These are phyloP conservation scores for Cantharis lateralis DNA, from an alignment of 2,888 invertebrate species.

Conservation along the genomic window DNA sequence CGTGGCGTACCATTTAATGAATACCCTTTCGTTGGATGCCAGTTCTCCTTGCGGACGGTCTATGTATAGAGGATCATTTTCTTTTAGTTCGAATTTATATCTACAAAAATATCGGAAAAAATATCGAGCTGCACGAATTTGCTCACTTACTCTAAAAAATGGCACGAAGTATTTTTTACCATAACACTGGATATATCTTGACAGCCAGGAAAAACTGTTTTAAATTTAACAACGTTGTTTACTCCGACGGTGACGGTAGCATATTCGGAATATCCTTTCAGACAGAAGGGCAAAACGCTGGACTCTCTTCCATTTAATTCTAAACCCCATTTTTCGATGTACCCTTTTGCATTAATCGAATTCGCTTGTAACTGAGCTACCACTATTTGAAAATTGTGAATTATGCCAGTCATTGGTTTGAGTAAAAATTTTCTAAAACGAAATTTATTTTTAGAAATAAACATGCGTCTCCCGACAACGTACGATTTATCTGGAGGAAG, in stretches of 20 bases:
- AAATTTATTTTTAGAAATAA: not conserved
- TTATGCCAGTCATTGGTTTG: conserved; percentile 56
- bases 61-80: conserved; percentile 16
- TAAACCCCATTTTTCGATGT: conserved; percentile 56
- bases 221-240: conserved; percentile 48
- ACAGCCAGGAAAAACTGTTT: conserved; percentile 50
- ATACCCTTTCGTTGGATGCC: conserved; percentile 35
- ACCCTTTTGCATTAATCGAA: conserved; percentile 41
- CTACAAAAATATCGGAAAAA: conserved; percentile 21
- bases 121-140: too few relatives aligned
- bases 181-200: conserved; percentile 43
- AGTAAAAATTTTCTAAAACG: conserved; percentile 49
- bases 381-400: conserved; percentile 52
- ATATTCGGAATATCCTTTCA: conserved; percentile 53
- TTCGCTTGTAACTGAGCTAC: conserved; percentile 50
- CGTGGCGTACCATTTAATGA: conserved; percentile 27
- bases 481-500: conserved; percentile 52
- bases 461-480: not conserved
- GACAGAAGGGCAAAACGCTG: conserved; percentile 47
- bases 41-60: conserved; percentile 36
- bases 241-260: conserved; percentile 48
- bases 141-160: conserved; percentile 52
- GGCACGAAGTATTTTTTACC: conserved; percentile 53
- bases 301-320: conserved; percentile 53
- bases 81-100: conserved; percentile 30